Conservation (phyloP, 2,797 vertebrate genomes). For the Thamnophis elegans region DNA sequence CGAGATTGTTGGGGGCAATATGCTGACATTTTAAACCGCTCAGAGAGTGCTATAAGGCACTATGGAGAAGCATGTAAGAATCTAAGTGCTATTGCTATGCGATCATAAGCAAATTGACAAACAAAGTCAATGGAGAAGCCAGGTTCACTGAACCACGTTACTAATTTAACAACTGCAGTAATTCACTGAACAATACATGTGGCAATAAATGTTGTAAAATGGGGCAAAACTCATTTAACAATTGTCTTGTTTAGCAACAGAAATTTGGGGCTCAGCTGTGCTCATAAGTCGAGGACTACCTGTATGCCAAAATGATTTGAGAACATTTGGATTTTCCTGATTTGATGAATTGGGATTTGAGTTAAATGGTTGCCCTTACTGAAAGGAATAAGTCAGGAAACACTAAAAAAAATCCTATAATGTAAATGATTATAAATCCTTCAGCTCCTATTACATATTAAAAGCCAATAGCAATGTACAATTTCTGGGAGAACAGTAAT, state of each 20-base stretch:
- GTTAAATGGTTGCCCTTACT: background rate
- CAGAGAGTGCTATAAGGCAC: background rate
- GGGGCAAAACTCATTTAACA: background rate
- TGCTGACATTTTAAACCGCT: background rate
- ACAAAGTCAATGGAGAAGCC: background rate
- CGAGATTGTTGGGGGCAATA: background rate
- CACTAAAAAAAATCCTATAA: background rate
- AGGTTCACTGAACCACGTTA: background rate
- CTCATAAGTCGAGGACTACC: background rate
- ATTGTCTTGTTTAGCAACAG: background rate
- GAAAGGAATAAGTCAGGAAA: background rate
- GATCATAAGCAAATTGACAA: background rate
- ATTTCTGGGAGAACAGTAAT: background rate
- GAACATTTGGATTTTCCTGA: background rate
- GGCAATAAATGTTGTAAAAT: background rate
- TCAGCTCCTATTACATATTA: background rate
- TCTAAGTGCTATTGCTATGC: background rate
- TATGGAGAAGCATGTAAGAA: background rate
- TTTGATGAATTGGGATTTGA: background rate
- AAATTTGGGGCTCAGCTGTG: background rate
- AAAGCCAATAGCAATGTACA: background rate
- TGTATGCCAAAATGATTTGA: background rate
- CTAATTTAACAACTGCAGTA: background rate
- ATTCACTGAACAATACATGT: background rate
- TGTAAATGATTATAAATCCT: background rate